phyloP scores from a whole-genome alignment of 1,140 invertebrate genomes.

The Nymphalis io region DNA sequence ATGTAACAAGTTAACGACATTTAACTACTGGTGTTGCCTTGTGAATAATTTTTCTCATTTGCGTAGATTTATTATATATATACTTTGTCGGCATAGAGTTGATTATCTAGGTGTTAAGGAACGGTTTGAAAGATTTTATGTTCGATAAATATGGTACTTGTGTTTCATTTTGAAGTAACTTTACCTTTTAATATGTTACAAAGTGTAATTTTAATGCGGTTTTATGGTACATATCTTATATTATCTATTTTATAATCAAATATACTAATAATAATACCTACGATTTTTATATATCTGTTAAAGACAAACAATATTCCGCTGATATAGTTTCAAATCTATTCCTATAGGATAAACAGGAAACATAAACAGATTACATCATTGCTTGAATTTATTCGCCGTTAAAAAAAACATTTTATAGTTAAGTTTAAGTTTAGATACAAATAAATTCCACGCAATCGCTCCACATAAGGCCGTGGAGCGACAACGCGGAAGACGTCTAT shows the following conservation, averaged over 20 bases:
- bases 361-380: background rate
- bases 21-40: slow-evolving; percentile 39
- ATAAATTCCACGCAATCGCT: slow-evolving; percentile 12
- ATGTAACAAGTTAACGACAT: slow-evolving; percentile 36
- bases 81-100: slow-evolving; percentile 4
- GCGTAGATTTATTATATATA: slow-evolving; percentile 33
- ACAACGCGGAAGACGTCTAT: slow-evolving; percentile 47
- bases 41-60: slow-evolving; percentile 42
- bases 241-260: no score
- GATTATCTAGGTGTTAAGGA: background rate
- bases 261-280: no score
- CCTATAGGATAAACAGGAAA: no score
- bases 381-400: background rate
- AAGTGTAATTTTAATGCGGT: no score
- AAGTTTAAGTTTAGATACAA: background rate
- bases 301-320: no score
- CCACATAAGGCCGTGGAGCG: slow-evolving; percentile 29
- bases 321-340: no score
- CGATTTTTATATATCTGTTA: no score
- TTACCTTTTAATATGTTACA: background rate
- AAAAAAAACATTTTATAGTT: background rate
- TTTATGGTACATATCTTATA: no score
- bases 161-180: background rate
- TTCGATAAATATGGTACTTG: background rate
- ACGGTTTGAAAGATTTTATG: background rate